Evolutionary conservation across 2,797 vertebrate genomes (phyloP), one percentile per base, ranked within the genome.

Genomic region (Galagoides demidoff): DNA sequence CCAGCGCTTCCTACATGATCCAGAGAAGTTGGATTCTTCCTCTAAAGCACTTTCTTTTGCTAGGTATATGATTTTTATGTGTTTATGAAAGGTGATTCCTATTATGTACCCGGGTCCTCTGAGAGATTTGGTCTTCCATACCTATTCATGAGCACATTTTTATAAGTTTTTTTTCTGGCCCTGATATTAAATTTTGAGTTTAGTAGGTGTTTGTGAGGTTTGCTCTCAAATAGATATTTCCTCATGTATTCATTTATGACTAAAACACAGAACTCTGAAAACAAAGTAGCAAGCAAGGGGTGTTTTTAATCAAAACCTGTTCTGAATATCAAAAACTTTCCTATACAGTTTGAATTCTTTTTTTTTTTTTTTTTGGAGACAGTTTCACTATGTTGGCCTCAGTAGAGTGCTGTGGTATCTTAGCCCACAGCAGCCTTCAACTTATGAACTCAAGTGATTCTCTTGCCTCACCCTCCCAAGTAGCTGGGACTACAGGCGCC

Each of bases 1-100:
- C 86, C 99, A 99, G 37, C 99, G 99, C 88, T 99, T 99, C 98
- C 98, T 99, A 61, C 99, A 98, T 14, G 98, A 99, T 98, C 99
- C 99, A 97, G 99, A 99, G 49, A 99, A 99, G 0, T 97, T 99
- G 98, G 99, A 99, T 97, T 99, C 99, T 43, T 99, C 99, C 96
- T 99, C 99, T 98, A 99, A 99, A 99, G 98, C 99, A 91, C 99
- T 99, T 98, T 98, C 99, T 95, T 99, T 98, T 95, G 98, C 99
- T 97, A 99, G 99, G 99, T 99, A 85, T 76, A 27, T 95, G 55
- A 43, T 34, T 83, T 79, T 84, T 92, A 85, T 49, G 9, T 83
- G 55, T 37, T 84, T 92, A 43, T 0, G 29, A 93, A 34, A 89
- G 22, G 10, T 27, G 23, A 45, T 45, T 95, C 23, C 70, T 90